Base-by-base conservation (phyloP, 2,113 vertebrate genomes). In the Spizaetus ornatus region DNA sequence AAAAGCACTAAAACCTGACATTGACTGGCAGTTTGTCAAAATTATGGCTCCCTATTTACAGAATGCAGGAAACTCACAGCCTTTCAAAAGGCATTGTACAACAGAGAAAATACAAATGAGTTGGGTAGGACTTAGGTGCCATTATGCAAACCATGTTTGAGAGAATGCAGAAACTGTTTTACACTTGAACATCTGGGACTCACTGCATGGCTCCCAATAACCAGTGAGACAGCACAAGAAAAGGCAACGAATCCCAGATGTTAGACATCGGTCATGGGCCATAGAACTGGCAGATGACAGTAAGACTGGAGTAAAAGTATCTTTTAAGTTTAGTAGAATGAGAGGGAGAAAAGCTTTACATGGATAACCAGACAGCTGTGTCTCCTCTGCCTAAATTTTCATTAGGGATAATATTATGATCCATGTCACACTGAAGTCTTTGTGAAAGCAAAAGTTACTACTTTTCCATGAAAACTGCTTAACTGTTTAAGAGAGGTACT, bases 161-260 rank as follows among this genome's bases (percentile, higher is more conserved):
- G 86, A 65, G 85, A 95, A 88, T 7, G 22, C 29, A 71, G 83
- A 56, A 76, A 48, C 47, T 90, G 58, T 85, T 58, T 86, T 43
- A 88, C 65, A 70, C n/a, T 31, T 27, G 91, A 95, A 93, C 95
- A 94, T 88, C 93, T 97, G 89, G 89, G 81, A 53, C 59, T 88
- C 32, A 0, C 31, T 22, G 77, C 88, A 58, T 25, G 74, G 74
- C 73, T 97, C 80, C 86, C 82, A 90, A 38, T 82, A 96, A 82
- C 48, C 95, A 86, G 43, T 27, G 73, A 94, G 73, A 86, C 52
- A 82, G 82, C 78, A 55, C 65, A 61, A 84, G 81, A 67, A 89
- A 83, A 66, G 87, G 52, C 45, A 93, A 43, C 20, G 23, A 82
- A 62, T 47, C 63, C 86, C 90, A 96, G 89, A 79, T 93, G 85